A percentile compares a stretch with the other conserved stretches of the same genome.
Evolutionary conservation across 2,113 vertebrate genomes (phyloP).

Genomic region (Sander lucioperca): DNA sequence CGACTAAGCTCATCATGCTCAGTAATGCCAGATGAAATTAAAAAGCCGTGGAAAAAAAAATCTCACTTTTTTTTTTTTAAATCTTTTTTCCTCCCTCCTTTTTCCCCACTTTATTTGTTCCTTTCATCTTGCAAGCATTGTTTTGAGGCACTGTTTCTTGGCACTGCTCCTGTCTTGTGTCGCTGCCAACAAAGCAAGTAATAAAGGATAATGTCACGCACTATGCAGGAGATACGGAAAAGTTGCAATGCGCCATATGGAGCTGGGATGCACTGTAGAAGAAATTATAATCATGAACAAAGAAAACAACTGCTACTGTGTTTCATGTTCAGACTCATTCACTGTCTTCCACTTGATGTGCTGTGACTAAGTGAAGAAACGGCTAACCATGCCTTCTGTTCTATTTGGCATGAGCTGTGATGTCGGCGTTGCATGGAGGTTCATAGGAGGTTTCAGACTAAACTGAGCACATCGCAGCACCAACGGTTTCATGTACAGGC

Average conservation of each 20-base stretch:
- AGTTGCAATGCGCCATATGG: conserved; percentile 50
- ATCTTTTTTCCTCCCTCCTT: conserved; percentile 6
- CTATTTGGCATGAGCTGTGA: neutral
- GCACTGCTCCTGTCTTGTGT: conserved; percentile 15
- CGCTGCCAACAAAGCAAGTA: conserved; percentile 41
- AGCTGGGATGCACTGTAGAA: conserved; percentile 5
- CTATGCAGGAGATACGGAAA: conserved; percentile 12
- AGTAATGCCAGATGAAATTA: conserved; percentile 68
- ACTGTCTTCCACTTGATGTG: conserved; percentile 33
- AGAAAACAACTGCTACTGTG: conserved; percentile 27
- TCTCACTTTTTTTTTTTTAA: neutral
- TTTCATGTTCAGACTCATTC: conserved; percentile 39
- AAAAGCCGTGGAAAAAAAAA: conserved; percentile 49
- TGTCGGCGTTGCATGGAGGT: neutral
- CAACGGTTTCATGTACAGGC: conserved; percentile 2
- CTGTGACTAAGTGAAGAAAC: conserved; percentile 29
- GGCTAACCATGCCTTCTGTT: conserved; percentile 44
- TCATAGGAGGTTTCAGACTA: neutral
- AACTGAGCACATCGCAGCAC: neutral
- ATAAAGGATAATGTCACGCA: conserved; percentile 50
- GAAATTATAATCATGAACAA: conserved; percentile 43
- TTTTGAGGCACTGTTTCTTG: conserved; percentile 31
- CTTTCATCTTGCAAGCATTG: conserved; percentile 37
- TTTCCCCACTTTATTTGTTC: conserved; percentile 23
- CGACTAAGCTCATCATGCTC: conserved; percentile 53